Conservation (phyloP, 1,140 invertebrate species). For the Camponotus floridanus region DNA sequence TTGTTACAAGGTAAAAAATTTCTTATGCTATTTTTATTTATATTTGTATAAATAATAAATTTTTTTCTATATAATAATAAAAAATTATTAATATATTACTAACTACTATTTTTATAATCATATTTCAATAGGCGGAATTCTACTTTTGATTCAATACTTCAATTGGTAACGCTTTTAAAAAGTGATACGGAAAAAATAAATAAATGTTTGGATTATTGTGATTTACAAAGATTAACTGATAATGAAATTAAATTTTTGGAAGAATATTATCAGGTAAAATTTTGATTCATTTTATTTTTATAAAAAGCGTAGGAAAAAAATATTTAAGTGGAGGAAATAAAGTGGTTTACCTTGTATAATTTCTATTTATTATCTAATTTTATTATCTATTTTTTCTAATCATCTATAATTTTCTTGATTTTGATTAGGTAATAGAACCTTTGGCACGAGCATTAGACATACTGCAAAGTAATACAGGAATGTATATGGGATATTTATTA, state of each 20-base stretch:
- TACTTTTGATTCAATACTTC: not conserved
- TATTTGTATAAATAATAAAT: not conserved
- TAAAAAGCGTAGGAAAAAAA: too few relatives aligned
- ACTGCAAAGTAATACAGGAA: not conserved
- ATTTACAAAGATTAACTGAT: not conserved
- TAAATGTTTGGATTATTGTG: not conserved
- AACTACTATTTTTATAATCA: not conserved
- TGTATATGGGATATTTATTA: not conserved
- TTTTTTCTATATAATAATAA: not conserved
- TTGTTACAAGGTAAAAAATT: constrained; percentile 28
- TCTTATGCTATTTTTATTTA: not conserved
- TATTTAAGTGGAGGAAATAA: too few relatives aligned
- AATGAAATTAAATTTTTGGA: not conserved
- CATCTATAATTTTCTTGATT: constrained; percentile 7
- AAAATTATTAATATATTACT: not conserved
- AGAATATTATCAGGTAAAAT: constrained; percentile 20
- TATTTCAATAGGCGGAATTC: constrained; percentile 30
- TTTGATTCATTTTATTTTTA: too few relatives aligned
- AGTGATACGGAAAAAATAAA: not conserved
- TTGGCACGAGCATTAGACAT: constrained; percentile 10
- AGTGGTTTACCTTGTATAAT: not conserved
- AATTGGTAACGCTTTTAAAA: constrained; percentile 6
- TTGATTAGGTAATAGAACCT: constrained; percentile 31
- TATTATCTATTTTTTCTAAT: not conserved
- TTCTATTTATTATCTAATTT: not conserved